Base-by-base conservation (phyloP, 1,140 invertebrate species). In the Drosophila ironensis region DNA sequence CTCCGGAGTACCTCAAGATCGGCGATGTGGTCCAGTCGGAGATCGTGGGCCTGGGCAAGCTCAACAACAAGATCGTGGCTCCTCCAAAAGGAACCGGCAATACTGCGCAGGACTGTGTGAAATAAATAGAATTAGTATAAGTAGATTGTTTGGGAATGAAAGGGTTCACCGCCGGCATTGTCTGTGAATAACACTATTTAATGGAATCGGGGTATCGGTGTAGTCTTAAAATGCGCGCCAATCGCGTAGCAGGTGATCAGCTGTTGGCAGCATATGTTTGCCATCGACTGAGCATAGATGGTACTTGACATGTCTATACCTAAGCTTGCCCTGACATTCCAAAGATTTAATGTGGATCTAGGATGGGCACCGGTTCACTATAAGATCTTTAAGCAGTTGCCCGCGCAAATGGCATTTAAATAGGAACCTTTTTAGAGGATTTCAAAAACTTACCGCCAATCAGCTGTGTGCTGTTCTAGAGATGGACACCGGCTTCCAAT, bases 11-110 rank as follows among this genome's bases (percentile, higher is more conserved):
- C 78, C 90, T 98, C 0, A 94, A 96, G 88, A 93, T 95, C 16
- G 95, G 96, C 22, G 95, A 97, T 89, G 91, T 95, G 17, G 91
- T 97, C 9, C 93, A 94, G 89, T 95, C 95, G 60, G 95, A 96
- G 90, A 96, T 97, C 48, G 93, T 95, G 60, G 92, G 93, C 12
- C 93, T 98, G 50, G 96, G 96, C 35, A 93, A 92, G 42, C 82
- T 97, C 28, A 92, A 91, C 48, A 97, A 96, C 72, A 93, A 91
- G 20, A 91, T 94, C 4, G 78, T 88, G 3, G 82, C 96, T 0
- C 53, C 78, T n/a, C n/a, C n/a, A 11, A 72, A 12, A 19, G 14
- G 2, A 19, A 38, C 53, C 71, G 74, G 74, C 14, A 35, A 67
- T 60, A 24, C 37, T 80, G 20, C 80, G 71, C 22, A 86, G 7